These are phyloP conservation scores for Anguilla pacifica DNA, from an alignment of 2,797 vertebrate genomes.

Conservation along the genomic window DNA sequence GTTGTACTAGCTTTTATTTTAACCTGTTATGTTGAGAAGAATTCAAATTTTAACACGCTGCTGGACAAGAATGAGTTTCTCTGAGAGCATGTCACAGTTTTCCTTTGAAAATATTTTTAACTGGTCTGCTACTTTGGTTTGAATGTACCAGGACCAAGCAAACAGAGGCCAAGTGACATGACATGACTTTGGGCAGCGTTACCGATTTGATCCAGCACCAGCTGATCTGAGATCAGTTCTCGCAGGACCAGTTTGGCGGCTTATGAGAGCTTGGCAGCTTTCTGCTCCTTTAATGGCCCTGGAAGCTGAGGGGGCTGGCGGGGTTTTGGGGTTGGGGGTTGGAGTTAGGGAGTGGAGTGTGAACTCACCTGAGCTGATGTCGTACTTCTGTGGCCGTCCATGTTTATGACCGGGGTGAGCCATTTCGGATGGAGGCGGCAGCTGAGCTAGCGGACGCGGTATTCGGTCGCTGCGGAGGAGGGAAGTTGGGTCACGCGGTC, in stretches of 20 bases:
- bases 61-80: background rate
- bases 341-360: background rate
- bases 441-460: background rate
- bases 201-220: background rate
- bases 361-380: background rate
- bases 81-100: background rate
- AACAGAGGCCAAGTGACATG: background rate
- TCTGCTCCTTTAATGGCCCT: background rate
- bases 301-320: background rate
- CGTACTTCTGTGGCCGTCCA: background rate
- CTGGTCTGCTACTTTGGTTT: background rate
- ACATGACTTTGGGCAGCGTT: background rate
- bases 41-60: background rate
- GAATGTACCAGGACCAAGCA: background rate
- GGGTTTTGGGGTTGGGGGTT: background rate
- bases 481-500: background rate
- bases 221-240: constrained; percentile 5
- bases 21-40: background rate
- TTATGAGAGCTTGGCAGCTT: background rate
- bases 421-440: background rate
- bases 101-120: background rate
- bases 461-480: background rate
- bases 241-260: background rate
- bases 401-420: background rate
- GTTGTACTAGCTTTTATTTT: background rate